These are phyloP conservation scores for Hoplostethus mediterraneus DNA, from an alignment of 2,797 vertebrate genomes.

Conservation along the genomic window DNA sequence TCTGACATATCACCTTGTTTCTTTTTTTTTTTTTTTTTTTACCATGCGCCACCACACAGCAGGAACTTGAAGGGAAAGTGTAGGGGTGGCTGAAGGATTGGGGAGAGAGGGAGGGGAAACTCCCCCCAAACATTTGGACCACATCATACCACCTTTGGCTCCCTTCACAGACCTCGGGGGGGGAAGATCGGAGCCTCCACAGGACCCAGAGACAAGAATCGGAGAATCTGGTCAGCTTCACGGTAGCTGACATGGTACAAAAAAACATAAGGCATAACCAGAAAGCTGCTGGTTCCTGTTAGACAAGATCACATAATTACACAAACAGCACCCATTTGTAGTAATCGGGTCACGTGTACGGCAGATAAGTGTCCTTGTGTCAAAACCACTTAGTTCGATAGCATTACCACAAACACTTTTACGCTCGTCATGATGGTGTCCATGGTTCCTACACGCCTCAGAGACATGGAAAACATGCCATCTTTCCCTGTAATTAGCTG, in stretches of 20 bases:
- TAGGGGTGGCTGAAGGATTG: not conserved
- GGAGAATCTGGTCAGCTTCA: conserved; percentile 45
- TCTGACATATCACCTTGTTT: conserved; percentile 34
- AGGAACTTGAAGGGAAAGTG: conserved; percentile 39
- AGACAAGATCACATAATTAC: conserved; percentile 34
- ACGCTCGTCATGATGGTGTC: conserved; percentile 39
- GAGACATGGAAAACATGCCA: conserved; percentile 39
- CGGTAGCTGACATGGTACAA: conserved; percentile 39
- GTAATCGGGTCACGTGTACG: not conserved
- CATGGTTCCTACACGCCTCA: conserved; percentile 59
- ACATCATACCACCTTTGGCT: conserved; percentile 52
- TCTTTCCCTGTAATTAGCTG: conserved; percentile 57
- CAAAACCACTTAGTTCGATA: conserved; percentile 24
- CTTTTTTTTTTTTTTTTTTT: conserved; percentile 42
- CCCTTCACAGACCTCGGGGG: conserved; percentile 52
- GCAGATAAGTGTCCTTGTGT: conserved; percentile 40
- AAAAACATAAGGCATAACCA: conserved; percentile 13
- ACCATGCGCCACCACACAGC: conserved; percentile 19
- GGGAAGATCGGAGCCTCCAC: conserved; percentile 54
- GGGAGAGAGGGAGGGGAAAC: conserved; percentile 1
- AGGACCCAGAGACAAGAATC: conserved; percentile 54
- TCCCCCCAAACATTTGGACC: conserved; percentile 69
- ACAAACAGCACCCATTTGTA: conserved; percentile 30
- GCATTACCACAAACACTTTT: conserved; percentile 41
- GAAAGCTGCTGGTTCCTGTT: conserved; percentile 15